Evolutionary conservation across 2,888 invertebrate genomes (phyloP).

Genomic region (Melieria picta): DNA sequence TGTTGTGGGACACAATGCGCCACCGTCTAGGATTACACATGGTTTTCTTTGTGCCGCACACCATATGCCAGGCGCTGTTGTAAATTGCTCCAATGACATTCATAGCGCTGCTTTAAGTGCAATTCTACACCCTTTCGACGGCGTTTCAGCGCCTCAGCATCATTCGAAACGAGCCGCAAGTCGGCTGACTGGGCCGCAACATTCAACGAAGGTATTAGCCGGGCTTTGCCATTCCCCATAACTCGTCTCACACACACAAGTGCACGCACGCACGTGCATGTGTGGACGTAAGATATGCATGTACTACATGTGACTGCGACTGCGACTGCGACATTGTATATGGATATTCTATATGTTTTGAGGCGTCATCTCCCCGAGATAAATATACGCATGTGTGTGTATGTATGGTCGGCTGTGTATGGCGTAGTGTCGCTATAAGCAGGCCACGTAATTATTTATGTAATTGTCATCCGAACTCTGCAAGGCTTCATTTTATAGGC

Average conservation of each 20-base stretch:
- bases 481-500: slow-evolving; percentile 56
- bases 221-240: no score
- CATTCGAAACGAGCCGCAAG: no score
- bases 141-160: not conserved
- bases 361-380: not conserved
- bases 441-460: slow-evolving; percentile 53
- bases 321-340: not conserved
- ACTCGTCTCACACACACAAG: not conserved
- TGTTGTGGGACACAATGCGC: slow-evolving; percentile 11
- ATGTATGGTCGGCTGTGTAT: not conserved
- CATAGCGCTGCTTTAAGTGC: slow-evolving; percentile 51
- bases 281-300: not conserved
- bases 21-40: slow-evolving; percentile 10
- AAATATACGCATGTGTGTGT: not conserved
- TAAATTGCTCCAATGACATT: slow-evolving; percentile 35
- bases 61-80: slow-evolving; percentile 30
- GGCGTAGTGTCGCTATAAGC: not conserved
- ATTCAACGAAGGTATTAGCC: no score
- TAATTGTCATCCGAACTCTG: slow-evolving; percentile 58
- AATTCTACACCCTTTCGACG: slow-evolving; percentile 51
- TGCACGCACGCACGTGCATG: not conserved
- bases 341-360: slow-evolving; percentile 4
- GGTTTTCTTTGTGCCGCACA: slow-evolving; percentile 16
- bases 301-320: not conserved
- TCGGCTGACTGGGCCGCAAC: no score